These are phyloP conservation scores for Paramuricea clavata DNA, from an alignment of 92 coral and sea anemone species.

Conservation along the genomic window DNA sequence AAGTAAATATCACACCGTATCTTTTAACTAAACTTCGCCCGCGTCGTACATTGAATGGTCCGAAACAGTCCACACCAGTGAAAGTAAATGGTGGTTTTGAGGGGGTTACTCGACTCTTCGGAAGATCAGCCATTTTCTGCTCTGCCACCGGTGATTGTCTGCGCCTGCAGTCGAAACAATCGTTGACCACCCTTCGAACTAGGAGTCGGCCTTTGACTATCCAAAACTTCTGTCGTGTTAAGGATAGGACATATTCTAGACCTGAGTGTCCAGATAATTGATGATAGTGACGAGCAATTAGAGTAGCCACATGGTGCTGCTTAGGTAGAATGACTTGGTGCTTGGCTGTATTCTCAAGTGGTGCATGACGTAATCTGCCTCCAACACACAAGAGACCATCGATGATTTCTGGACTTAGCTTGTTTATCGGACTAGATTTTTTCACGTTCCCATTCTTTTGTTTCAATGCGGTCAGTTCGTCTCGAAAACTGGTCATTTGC, in stretches of 20 bases:
- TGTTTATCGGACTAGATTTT: no score
- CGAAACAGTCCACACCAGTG: constrained; percentile 32
- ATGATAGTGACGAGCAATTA: constrained; percentile 3
- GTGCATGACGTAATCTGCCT: background rate
- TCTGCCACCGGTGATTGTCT: background rate
- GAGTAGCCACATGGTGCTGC: background rate
- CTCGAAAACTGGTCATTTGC: background rate
- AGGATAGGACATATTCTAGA: constrained; percentile 19
- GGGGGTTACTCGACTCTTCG: constrained; percentile 20
- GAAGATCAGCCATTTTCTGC: constrained; percentile 50
- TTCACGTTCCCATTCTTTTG: no score
- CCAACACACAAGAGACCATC: background rate
- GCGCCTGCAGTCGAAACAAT: constrained; percentile 17
- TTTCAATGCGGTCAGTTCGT: background rate
- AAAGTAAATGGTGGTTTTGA: constrained; percentile 27
- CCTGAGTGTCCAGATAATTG: background rate
- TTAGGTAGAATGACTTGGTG: background rate
- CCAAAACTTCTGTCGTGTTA: constrained; percentile 1
- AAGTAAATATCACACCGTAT: constrained; percentile 37
- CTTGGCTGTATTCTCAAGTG: background rate
- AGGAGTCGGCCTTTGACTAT: constrained; percentile 1
- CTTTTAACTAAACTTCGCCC: constrained; percentile 35
- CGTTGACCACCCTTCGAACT: background rate
- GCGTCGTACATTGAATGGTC: constrained; percentile 18
- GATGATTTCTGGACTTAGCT: background rate